Percentiles rank a stretch among this genome's conserved stretches.
Conservation (phyloP, 2,113 vertebrate genomes). For the Chloebia gouldiae region DNA sequence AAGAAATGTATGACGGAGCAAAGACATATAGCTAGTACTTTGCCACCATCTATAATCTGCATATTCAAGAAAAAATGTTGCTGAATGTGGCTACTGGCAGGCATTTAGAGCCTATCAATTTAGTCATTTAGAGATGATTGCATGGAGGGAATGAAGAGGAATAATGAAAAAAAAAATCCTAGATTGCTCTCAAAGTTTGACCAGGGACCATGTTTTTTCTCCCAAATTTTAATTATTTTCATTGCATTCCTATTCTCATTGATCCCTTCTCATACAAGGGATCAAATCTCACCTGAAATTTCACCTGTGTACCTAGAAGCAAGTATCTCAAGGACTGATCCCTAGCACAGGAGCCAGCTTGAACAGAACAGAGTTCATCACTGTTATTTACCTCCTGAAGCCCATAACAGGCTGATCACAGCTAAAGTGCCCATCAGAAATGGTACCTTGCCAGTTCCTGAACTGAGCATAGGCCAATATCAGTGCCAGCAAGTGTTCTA, state of each 20-base stretch:
- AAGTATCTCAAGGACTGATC: not conserved
- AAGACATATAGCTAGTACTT: not conserved
- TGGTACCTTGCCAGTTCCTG: not conserved
- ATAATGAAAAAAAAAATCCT: too few relatives aligned
- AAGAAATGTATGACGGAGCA: not conserved
- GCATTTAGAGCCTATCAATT: not conserved
- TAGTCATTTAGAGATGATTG: not conserved
- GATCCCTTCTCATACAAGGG: not conserved
- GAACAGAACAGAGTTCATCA: not conserved
- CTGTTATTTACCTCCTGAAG: not conserved
- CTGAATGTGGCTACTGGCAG: not conserved
- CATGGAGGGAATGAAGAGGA: not conserved
- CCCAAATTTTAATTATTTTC: not conserved
- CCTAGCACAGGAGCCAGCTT: not conserved
- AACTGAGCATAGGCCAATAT: not conserved
- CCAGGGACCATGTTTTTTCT: not conserved
- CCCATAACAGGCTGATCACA: not conserved
- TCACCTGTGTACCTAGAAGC: not conserved
- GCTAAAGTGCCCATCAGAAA: not conserved
- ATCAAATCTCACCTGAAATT: not conserved
- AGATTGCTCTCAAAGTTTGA: not conserved
- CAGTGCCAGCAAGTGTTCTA: not conserved
- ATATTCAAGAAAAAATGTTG: not conserved
- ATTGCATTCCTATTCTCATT: too few relatives aligned
- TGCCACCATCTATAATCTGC: not conserved